A percentile compares a stretch with the other conserved stretches of the same genome.
Evolutionary conservation across 2,888 invertebrate species (phyloP).

Genomic region (Eupithecia centaureata): DNA sequence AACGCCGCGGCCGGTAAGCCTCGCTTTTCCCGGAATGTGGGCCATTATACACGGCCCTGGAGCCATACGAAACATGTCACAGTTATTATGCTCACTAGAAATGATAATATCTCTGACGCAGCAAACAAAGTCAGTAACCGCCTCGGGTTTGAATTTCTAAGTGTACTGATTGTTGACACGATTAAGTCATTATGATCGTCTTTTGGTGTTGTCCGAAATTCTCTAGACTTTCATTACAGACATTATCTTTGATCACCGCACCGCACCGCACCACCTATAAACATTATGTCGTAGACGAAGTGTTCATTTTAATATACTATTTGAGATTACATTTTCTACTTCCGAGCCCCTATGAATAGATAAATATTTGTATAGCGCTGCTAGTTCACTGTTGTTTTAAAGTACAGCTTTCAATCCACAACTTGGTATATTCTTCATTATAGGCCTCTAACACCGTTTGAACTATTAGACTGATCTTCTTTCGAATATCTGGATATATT

Average conservation of each 20-base stretch:
- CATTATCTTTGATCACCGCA: background rate
- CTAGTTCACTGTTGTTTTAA: background rate
- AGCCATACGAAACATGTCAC: constrained; percentile 80
- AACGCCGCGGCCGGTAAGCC: constrained; percentile 70
- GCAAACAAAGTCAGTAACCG: constrained; percentile 65
- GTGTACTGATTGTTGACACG: constrained; percentile 67
- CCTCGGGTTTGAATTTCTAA: constrained; percentile 61
- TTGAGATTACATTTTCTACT: background rate
- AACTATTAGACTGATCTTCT: background rate
- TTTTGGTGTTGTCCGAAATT: constrained; percentile 39
- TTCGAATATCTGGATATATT: background rate
- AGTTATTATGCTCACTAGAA: constrained; percentile 81
- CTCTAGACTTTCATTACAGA: constrained; percentile 19
- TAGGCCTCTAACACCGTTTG: background rate
- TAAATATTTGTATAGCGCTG: background rate
- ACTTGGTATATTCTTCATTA: background rate
- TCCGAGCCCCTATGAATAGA: background rate
- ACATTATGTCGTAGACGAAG: background rate
- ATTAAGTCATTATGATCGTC: constrained; percentile 60
- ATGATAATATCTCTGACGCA: constrained; percentile 79
- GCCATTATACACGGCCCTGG: constrained; percentile 76
- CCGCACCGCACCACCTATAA: too few relatives aligned
- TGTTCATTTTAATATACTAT: background rate
- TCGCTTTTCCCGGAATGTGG: constrained; percentile 77
- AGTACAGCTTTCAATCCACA: background rate